Percentiles rank a stretch among this genome's conserved stretches.
Conservation (phyloP, 2,113 vertebrate species). For the Edolisoma coerulescens region DNA sequence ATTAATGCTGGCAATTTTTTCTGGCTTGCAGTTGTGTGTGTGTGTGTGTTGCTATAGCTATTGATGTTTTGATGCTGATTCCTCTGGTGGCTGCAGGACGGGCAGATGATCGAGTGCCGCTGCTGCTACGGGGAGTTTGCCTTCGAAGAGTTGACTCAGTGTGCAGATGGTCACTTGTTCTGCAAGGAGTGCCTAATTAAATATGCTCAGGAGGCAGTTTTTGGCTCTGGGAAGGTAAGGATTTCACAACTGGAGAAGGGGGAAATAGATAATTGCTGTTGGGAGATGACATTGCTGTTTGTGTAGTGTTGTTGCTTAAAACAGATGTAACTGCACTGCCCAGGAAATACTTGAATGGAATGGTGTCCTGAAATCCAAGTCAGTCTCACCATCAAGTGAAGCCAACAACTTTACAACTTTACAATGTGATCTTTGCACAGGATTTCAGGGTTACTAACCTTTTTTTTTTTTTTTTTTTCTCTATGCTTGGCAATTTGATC, state of each 20-base stretch:
- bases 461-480: neutral
- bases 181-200: constrained; percentile 97
- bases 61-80: neutral
- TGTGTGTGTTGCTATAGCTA: neutral
- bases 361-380: neutral
- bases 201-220: constrained; percentile 96
- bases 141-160: constrained; percentile 95
- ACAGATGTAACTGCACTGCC: neutral
- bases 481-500: neutral
- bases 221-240: constrained; percentile 90
- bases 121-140: constrained; percentile 96
- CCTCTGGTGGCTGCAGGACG: constrained; percentile 76
- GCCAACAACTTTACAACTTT: neutral
- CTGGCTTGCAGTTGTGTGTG: neutral
- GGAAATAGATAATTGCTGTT: neutral
- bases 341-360: neutral
- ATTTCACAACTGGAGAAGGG: neutral
- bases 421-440: neutral
- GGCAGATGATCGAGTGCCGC: constrained; percentile 95
- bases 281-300: neutral
- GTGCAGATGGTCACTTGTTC: constrained; percentile 94
- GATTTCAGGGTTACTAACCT: neutral
- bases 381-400: neutral
- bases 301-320: neutral
- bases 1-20: neutral